phyloP scores from a whole-genome alignment of 2,888 invertebrate genomes.

The Neoitamus cyanurus region DNA sequence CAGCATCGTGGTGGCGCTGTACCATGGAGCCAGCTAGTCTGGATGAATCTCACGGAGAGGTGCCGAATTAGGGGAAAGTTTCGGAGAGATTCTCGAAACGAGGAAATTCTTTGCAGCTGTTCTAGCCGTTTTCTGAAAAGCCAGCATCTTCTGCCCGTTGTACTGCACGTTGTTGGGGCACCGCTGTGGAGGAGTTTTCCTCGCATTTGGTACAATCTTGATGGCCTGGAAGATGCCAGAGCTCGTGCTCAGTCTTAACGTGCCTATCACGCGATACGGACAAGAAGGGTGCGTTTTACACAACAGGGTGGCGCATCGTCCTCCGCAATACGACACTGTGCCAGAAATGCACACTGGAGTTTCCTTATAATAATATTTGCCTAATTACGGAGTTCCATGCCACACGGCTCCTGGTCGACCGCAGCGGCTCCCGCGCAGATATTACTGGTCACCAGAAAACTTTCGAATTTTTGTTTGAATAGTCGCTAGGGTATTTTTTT shows the following conservation, averaged over 20 bases:
- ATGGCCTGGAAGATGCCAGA: conserved; percentile 9
- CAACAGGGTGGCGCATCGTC: not conserved
- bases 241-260: conserved; percentile 14
- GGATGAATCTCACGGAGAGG: conserved; percentile 6
- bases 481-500: not conserved
- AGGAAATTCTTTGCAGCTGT: not conserved
- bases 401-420: not conserved
- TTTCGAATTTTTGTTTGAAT: not conserved
- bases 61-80: not conserved
- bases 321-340: not conserved
- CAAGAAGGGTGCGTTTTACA: not conserved
- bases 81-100: not conserved
- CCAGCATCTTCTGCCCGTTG: not conserved
- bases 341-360: not conserved
- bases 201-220: conserved; percentile 4
- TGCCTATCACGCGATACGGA: conserved; percentile 18
- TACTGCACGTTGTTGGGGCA: not conserved
- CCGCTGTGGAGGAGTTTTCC: not conserved
- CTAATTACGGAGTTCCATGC: not conserved
- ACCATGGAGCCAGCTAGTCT: conserved; percentile 27
- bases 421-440: not conserved
- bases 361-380: not conserved
- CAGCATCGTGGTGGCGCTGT: not conserved
- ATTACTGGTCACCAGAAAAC: not conserved
- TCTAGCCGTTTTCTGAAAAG: not conserved